Conservation (phyloP, 2,113 vertebrate species). For the Zingel zingel region DNA sequence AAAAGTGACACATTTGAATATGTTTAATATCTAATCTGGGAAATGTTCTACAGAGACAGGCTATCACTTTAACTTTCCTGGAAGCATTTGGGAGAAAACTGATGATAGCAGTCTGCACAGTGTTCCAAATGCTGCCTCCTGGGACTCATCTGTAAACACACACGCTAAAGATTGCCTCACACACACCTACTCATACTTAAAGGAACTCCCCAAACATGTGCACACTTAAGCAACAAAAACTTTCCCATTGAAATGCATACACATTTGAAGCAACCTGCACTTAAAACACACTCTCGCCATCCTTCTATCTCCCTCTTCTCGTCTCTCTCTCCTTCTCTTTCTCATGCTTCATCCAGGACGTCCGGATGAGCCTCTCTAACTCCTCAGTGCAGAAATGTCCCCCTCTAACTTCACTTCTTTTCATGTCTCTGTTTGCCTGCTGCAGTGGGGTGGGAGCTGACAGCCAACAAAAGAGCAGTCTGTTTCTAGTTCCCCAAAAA, state of each 20-base stretch:
- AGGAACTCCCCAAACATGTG: slow-evolving; percentile 34
- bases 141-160: slow-evolving; percentile 66
- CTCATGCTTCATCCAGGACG: slow-evolving; percentile 73
- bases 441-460: slow-evolving; percentile 70
- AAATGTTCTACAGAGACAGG: slow-evolving; percentile 59
- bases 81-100: slow-evolving; percentile 45
- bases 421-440: slow-evolving; percentile 74
- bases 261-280: slow-evolving; percentile 48
- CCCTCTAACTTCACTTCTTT: slow-evolving; percentile 64
- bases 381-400: slow-evolving; percentile 59
- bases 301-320: slow-evolving; percentile 26
- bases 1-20: slow-evolving; percentile 38
- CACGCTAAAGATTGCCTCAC: slow-evolving; percentile 32
- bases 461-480: slow-evolving; percentile 77
- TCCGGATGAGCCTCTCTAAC: slow-evolving; percentile 71
- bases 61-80: slow-evolving; percentile 61
- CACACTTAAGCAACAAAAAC: slow-evolving; percentile 50
- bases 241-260: slow-evolving; percentile 45
- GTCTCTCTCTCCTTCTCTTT: slow-evolving; percentile 48
- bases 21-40: slow-evolving; percentile 70
- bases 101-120: slow-evolving; percentile 67
- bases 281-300: slow-evolving; percentile 21
- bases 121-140: slow-evolving; percentile 67
- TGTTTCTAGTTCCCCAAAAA: slow-evolving; percentile 57
- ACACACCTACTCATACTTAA: slow-evolving; percentile 39